These are phyloP conservation scores for Gopherus evgoodei DNA, from an alignment of 2,113 vertebrate genomes.

Conservation along the genomic window DNA sequence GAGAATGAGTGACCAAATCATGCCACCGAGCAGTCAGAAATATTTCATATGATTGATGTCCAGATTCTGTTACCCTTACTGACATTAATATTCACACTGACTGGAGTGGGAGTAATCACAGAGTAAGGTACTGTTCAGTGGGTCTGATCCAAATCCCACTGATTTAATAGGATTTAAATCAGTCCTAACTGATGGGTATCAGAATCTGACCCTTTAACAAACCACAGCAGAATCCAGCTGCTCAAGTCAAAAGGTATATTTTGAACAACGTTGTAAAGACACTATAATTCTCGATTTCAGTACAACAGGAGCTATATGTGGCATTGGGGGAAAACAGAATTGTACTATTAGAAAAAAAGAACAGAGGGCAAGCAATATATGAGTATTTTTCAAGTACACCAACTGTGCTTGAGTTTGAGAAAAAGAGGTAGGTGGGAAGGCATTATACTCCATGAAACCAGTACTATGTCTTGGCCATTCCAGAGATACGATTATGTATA, in stretches of 20 bases:
- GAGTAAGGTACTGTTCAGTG: no score
- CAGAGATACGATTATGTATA: background rate
- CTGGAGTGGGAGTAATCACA: background rate
- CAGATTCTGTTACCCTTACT: background rate
- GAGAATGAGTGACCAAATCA: accelerated
- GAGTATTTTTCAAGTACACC: background rate
- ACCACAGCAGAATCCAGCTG: background rate
- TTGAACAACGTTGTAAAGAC: background rate
- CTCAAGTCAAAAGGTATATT: background rate
- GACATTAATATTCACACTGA: background rate
- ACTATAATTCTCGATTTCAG: background rate
- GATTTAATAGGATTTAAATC: background rate
- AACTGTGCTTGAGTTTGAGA: background rate
- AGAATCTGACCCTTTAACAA: background rate
- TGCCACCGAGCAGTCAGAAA: background rate
- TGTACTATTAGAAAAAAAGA: background rate
- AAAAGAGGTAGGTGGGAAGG: background rate
- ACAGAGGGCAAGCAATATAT: background rate
- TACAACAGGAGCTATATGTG: background rate
- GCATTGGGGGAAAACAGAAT: background rate
- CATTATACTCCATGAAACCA: background rate
- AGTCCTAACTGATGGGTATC: background rate
- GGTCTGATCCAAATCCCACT: background rate
- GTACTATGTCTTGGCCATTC: background rate
- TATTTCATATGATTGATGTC: background rate